Conservation (phyloP, 2,797 vertebrate species). For the Cuniculus paca region DNA sequence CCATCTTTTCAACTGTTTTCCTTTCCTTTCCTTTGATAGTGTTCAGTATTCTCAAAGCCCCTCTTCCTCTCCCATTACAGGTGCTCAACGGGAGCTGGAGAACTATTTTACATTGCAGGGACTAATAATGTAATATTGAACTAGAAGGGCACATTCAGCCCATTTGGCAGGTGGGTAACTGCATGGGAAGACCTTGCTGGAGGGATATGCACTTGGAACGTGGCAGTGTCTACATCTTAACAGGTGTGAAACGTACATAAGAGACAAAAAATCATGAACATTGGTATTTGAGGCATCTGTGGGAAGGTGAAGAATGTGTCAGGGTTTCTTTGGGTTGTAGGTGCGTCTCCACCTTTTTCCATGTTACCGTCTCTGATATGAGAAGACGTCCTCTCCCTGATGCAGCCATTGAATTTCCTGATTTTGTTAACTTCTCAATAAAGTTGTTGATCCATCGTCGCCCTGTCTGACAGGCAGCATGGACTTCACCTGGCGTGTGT, state of each 20-base stretch:
- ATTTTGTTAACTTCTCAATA: neutral
- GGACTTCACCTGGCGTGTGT: neutral
- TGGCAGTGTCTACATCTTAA: neutral
- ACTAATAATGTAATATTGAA: neutral
- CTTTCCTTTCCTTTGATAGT: neutral
- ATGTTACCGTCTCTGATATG: neutral
- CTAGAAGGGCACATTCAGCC: neutral
- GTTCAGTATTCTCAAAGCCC: neutral
- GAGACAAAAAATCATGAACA: neutral
- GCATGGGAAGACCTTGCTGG: neutral
- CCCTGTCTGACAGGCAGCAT: neutral
- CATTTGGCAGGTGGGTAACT: neutral
- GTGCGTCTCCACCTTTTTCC: no score
- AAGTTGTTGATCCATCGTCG: conserved; percentile 6
- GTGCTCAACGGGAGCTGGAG: neutral
- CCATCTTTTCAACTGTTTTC: neutral
- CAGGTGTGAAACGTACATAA: neutral
- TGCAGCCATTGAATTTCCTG: neutral
- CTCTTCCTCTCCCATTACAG: neutral
- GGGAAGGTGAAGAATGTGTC: fast-evolving
- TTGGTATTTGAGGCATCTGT: neutral
- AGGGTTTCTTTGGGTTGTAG: neutral
- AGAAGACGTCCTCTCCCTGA: neutral
- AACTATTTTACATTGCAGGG: neutral
- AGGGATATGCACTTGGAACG: neutral